These are phyloP conservation scores for Ciconia maguari DNA, from an alignment of 2,113 vertebrate species.

Conservation along the genomic window DNA sequence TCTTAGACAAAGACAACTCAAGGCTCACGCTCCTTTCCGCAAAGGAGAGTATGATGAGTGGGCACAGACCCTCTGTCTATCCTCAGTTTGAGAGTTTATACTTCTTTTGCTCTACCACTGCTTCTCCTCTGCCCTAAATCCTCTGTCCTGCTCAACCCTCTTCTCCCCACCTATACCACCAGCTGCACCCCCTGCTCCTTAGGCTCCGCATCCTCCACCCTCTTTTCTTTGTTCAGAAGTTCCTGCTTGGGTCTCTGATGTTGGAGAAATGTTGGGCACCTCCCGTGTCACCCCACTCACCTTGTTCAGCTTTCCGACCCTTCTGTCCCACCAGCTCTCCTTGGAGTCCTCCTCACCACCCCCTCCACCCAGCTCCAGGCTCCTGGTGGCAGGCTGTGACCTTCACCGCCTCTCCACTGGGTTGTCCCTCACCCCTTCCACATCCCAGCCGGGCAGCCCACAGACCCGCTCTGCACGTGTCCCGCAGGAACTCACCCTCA, in stretches of 20 bases:
- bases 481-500: background rate
- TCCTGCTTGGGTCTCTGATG: background rate
- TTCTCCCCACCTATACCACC: background rate
- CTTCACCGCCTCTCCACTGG: background rate
- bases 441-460: rapidly evolving
- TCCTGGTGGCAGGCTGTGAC: background rate
- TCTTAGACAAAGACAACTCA: background rate
- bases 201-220: background rate
- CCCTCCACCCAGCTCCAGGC: background rate
- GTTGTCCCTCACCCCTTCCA: background rate
- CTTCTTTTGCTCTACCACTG: background rate
- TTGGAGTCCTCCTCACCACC: background rate
- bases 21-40: rapidly evolving
- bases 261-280: background rate
- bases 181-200: background rate
- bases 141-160: background rate
- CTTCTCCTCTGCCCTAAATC: background rate
- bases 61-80: background rate
- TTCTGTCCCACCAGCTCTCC: background rate
- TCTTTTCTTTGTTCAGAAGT: background rate
- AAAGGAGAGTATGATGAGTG: background rate
- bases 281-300: rapidly evolving
- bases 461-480: background rate
- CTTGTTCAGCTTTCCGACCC: background rate
- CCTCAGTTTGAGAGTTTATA: background rate